Conservation (phyloP, 2,797 vertebrate species). For the Urosaurus nigricauda region DNA sequence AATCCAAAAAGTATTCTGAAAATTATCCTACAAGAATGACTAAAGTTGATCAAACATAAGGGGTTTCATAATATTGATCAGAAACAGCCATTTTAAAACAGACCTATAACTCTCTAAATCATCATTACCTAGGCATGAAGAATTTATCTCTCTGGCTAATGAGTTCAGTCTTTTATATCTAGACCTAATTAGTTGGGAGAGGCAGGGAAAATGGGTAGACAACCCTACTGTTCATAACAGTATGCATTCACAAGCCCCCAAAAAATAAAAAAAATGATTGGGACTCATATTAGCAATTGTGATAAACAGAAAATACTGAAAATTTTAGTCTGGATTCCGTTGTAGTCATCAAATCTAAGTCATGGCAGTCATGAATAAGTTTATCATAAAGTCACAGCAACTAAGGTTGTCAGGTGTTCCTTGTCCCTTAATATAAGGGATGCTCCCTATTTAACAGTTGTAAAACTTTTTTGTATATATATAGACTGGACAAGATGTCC, state of each 20-base stretch:
- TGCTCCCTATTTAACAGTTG: too few relatives aligned
- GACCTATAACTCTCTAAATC: neutral
- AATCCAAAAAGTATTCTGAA: neutral
- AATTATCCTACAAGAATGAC: too few relatives aligned
- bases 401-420: neutral
- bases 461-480: too few relatives aligned
- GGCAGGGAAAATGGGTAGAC: neutral
- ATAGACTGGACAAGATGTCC: too few relatives aligned
- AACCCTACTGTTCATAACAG: neutral
- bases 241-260: neutral
- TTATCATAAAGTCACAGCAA: neutral
- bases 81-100: neutral
- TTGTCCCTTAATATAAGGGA: too few relatives aligned
- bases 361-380: neutral
- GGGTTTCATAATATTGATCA: neutral
- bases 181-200: neutral
- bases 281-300: neutral
- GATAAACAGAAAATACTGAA: neutral
- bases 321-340: neutral
- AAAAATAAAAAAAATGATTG: neutral
- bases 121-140: neutral
- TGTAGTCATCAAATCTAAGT: neutral
- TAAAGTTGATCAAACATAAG: neutral
- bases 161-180: neutral
- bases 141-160: neutral